Evolutionary conservation across 2,888 invertebrate species (phyloP), one percentile per base, ranked within the genome.

Genomic region (Temnothorax rugatulus): DNA sequence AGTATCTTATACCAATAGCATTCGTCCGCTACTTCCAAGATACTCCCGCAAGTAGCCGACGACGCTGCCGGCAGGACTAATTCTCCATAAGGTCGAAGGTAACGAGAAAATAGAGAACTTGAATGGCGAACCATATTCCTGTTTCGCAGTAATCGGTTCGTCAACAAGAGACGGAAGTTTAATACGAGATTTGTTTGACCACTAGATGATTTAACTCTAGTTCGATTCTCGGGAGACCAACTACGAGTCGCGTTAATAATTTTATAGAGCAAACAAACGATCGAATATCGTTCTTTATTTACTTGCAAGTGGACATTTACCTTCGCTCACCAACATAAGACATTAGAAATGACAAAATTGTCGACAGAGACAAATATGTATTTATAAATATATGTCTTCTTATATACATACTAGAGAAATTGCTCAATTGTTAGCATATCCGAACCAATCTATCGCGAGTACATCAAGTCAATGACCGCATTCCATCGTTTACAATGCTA

Each of bases 101-200:
- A 73, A 61, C 54, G 57, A 66, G 44, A 76, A 54, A 52, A 54
- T 52, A 11, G 68, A 44, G 18, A 47, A 8, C 8, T 2, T 8
- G 29, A 54, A 68, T 29, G 25, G 8, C 18, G 18, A 34, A 57
- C 34, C 5, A 15, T 57, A 44, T 13, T 69, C 13, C 34, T 11
- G 38, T 25, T 38, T 79, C 47, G 47, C 59, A 21, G 50, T 1
- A 44, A 79, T 25, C 47, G 25, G 25, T 50, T 61, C 47, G 57
- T 59, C 69, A 59, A 71, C 59, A 59, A 61, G 71, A 61, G 5
- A 38, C 29, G 68, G 34, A 81, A 81, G 59, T 73, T 81, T 59
- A 59, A 59, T 61, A 50, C 59, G 38, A 73, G 61, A 73, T 73
- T 77, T 77, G 68, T 77, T 81, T 81, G 50, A 8, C 11, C 47